A percentile compares a stretch with the other conserved stretches of the same genome.
Conservation (phyloP, 2,888 invertebrate species). For the Leucoptera coffeella region DNA sequence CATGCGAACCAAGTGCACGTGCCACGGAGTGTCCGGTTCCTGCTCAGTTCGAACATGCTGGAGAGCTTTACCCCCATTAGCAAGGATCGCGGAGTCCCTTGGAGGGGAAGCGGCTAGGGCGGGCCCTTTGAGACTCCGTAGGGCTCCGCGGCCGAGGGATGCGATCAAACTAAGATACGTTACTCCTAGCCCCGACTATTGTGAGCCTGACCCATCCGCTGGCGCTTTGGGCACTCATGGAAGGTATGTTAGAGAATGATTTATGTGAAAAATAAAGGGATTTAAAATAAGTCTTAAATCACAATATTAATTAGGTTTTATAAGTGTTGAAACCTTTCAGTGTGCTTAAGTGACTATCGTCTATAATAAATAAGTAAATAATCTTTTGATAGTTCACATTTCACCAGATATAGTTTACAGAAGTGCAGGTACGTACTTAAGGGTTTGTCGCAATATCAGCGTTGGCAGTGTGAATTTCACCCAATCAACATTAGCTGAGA, state of each 20-base stretch:
- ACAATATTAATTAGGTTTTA: no score
- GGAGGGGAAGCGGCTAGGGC: slow-evolving; percentile 32
- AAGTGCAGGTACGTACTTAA: no score
- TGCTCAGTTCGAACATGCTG: slow-evolving; percentile 79
- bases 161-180: slow-evolving; percentile 65
- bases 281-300: no score
- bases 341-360: no score
- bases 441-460: no score
- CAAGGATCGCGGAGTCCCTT: slow-evolving; percentile 41
- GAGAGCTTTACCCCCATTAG: slow-evolving; percentile 61
- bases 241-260: slow-evolving; percentile 45
- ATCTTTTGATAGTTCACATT: no score
- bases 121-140: slow-evolving; percentile 26
- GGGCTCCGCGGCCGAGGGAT: slow-evolving; percentile 23
- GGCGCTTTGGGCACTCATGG: slow-evolving; percentile 74
- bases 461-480: no score
- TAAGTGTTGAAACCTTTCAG: no score
- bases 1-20: slow-evolving; percentile 66
- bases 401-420: no score
- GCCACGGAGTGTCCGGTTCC: slow-evolving; percentile 79
- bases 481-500: no score
- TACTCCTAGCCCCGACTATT: slow-evolving; percentile 79
- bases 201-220: slow-evolving; percentile 63
- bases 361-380: no score
- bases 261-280: not conserved